Evolutionary conservation across 2,888 invertebrate species (phyloP).

Genomic region (Biston stratarius): DNA sequence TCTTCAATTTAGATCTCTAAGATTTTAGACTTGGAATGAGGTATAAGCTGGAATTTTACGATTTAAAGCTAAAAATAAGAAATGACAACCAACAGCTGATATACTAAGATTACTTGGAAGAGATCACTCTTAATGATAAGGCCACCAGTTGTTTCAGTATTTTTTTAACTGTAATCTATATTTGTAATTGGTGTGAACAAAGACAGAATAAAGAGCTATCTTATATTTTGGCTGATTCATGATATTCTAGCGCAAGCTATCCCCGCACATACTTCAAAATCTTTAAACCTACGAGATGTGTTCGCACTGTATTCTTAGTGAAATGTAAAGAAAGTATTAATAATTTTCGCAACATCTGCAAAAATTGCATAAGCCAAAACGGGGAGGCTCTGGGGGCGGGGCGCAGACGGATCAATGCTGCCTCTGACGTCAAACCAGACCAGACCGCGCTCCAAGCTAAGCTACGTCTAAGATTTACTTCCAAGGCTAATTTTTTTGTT

Average conservation of each 20-base stretch:
- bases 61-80: too few relatives aligned
- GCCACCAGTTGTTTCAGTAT: too few relatives aligned
- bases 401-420: conserved; percentile 78
- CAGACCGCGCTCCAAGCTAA: conserved; percentile 45
- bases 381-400: conserved; percentile 52
- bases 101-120: too few relatives aligned
- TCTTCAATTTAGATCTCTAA: background rate
- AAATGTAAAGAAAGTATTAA: conserved; percentile 1
- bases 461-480: conserved; percentile 2
- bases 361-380: conserved; percentile 75
- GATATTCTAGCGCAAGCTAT: background rate
- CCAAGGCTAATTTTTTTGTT: background rate
- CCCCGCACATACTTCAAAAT: background rate
- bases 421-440: conserved; percentile 71
- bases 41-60: background rate
- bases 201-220: too few relatives aligned
- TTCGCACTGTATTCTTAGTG: background rate
- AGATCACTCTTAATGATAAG: too few relatives aligned
- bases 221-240: too few relatives aligned
- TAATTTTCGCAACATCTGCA: conserved; percentile 43
- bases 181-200: too few relatives aligned
- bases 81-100: too few relatives aligned
- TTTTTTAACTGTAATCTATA: too few relatives aligned
- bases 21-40: background rate
- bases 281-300: background rate